These are phyloP conservation scores for Epinotia ramella DNA, from an alignment of 2,888 invertebrate genomes.

Conservation along the genomic window DNA sequence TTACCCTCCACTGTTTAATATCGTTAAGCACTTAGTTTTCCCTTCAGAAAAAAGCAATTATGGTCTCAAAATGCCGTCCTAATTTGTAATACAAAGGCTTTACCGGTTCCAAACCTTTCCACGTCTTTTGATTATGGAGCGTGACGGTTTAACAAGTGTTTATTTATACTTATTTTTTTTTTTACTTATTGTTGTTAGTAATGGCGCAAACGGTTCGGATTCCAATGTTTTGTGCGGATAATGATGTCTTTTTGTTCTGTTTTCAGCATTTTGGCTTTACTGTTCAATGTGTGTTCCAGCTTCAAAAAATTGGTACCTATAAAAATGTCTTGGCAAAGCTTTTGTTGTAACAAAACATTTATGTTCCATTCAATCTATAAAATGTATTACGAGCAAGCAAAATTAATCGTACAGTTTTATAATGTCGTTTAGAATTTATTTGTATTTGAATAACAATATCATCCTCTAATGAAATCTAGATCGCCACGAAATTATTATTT, in stretches of 20 bases:
- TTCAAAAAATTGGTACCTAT: background rate
- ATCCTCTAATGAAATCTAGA: no score
- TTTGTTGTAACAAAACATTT: background rate
- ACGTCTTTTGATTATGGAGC: slow-evolving; percentile 57
- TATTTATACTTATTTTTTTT: slow-evolving; percentile 37
- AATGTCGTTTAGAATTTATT: no score
- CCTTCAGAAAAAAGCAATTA: slow-evolving; percentile 48
- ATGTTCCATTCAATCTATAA: no score
- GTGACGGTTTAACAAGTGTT: slow-evolving; percentile 66
- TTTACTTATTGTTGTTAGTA: slow-evolving; percentile 36
- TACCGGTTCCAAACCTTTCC: slow-evolving; percentile 52
- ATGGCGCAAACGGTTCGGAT: slow-evolving; percentile 13
- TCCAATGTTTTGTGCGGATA: slow-evolving; percentile 28
- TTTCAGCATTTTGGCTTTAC: background rate
- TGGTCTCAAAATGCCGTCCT: slow-evolving; percentile 45
- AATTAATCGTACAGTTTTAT: no score
- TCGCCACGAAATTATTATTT: no score
- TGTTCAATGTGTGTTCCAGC: background rate
- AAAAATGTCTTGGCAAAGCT: background rate
- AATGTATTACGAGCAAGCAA: no score
- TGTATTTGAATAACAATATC: no score
- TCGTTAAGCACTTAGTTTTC: slow-evolving; percentile 41
- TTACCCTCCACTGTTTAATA: slow-evolving; percentile 32
- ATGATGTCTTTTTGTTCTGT: slow-evolving; percentile 21
- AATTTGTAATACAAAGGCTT: slow-evolving; percentile 49